Evolutionary conservation across 1,140 invertebrate species (phyloP).

Genomic region (Coelopa frigida): DNA sequence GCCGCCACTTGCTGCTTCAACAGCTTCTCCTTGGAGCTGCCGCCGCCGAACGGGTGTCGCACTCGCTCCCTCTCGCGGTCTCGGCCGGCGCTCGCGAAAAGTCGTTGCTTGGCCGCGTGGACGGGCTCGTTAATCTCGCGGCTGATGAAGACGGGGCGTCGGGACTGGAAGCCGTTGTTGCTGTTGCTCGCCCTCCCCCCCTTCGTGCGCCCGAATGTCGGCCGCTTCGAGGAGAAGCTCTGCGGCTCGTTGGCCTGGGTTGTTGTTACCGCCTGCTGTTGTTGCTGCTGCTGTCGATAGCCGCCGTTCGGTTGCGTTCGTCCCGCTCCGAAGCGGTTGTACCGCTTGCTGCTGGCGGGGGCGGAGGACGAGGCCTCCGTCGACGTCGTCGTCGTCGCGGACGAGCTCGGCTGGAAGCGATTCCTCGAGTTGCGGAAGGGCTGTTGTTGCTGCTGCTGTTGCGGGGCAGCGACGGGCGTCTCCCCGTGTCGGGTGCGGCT

Average conservation of each 20-base stretch:
- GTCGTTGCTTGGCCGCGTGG: constrained; percentile 14
- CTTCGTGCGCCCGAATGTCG: constrained; percentile 25
- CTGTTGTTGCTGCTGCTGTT: constrained; percentile 13
- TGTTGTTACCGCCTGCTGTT: constrained; percentile 13
- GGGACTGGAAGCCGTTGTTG: constrained; percentile 13
- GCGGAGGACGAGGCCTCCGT: constrained; percentile 17
- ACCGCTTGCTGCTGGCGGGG: constrained; percentile 25
- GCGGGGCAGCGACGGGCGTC: constrained; percentile 15
- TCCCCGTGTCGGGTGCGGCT: constrained; percentile 23
- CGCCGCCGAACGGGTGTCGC: constrained; percentile 15
- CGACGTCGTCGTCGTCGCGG: constrained; percentile 3
- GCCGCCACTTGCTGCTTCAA: constrained; percentile 7
- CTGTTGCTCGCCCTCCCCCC: constrained; percentile 18
- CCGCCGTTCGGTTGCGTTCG: background rate
- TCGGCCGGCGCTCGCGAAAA: constrained; percentile 24
- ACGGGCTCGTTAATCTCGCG: constrained; percentile 38
- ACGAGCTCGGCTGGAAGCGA: constrained; percentile 30
- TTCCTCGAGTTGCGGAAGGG: constrained; percentile 25
- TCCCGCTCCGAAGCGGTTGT: constrained; percentile 27
- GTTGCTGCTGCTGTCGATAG: constrained; percentile 17
- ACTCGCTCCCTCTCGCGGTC: no score
- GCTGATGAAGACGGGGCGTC: constrained; percentile 38
- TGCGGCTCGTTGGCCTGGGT: constrained; percentile 18
- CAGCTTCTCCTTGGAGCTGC: constrained; percentile 11
- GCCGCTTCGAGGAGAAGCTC: constrained; percentile 17